Conservation (phyloP, 2,888 invertebrate species). For the Zygogramma bicolorata region DNA sequence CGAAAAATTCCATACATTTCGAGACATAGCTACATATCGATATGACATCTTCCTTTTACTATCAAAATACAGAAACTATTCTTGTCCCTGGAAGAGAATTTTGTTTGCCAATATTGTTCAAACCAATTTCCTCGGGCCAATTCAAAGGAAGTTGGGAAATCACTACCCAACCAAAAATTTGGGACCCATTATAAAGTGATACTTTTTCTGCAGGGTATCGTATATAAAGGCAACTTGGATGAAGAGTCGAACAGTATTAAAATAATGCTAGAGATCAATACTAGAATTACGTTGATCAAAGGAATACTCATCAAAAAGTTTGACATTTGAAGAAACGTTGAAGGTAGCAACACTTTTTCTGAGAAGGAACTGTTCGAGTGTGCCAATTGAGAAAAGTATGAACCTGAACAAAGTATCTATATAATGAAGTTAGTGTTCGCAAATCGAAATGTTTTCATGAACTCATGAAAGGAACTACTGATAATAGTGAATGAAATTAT, state of each 20-base stretch:
- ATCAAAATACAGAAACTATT: constrained; percentile 71
- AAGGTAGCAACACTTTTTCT: constrained; percentile 19
- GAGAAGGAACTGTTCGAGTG: constrained; percentile 56
- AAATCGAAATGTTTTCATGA: constrained; percentile 54
- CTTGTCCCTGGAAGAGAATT: constrained; percentile 69
- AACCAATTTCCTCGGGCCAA: constrained; percentile 50
- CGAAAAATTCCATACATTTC: constrained; percentile 60
- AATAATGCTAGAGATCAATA: constrained; percentile 42
- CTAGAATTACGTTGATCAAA: constrained; percentile 43
- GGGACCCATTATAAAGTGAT: constrained; percentile 39
- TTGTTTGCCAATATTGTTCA: constrained; percentile 68
- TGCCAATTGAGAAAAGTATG: constrained; percentile 46
- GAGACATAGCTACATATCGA: constrained; percentile 34
- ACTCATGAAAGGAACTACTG: constrained; percentile 37
- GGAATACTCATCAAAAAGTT: constrained; percentile 45
- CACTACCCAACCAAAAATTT: constrained; percentile 44
- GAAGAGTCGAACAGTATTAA: constrained; percentile 35
- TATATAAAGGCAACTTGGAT: constrained; percentile 31
- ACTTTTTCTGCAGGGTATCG: constrained; percentile 41
- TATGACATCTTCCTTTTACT: constrained; percentile 65
- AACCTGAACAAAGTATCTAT: constrained; percentile 51
- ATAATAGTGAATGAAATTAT: constrained; percentile 53
- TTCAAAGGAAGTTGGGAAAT: constrained; percentile 49
- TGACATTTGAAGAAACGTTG: constrained; percentile 27
- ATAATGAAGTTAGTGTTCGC: constrained; percentile 49